A percentile compares a stretch with the other conserved stretches of the same genome.
Conservation (phyloP, 2,888 invertebrate species). For the Eulithis testata region DNA sequence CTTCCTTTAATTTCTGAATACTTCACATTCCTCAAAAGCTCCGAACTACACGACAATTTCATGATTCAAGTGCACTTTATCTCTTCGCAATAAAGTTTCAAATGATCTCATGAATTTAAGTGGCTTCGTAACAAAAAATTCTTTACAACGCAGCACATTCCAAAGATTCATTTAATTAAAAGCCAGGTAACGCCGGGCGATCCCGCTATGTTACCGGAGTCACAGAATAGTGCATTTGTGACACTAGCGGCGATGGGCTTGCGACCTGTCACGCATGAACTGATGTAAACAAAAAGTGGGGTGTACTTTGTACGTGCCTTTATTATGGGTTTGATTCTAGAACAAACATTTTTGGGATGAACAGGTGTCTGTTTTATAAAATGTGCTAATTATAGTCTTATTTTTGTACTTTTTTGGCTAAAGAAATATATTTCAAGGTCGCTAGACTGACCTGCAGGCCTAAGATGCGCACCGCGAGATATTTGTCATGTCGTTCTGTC, state of each 20-base stretch:
- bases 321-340: no score
- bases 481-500: no score
- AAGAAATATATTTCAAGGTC: neutral
- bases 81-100: slow-evolving; percentile 33
- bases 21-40: slow-evolving; percentile 15
- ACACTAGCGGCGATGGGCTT: neutral
- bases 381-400: no score
- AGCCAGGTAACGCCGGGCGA: slow-evolving; percentile 52
- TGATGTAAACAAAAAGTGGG: neutral
- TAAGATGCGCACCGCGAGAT: no score
- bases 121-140: slow-evolving; percentile 45
- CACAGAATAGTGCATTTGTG: slow-evolving; percentile 20
- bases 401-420: no score
- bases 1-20: slow-evolving; percentile 14
- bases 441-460: neutral
- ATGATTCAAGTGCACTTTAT: slow-evolving; percentile 32
- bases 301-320: no score
- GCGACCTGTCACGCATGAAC: neutral
- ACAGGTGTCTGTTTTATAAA: no score
- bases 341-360: no score
- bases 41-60: slow-evolving; percentile 19
- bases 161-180: slow-evolving; percentile 62
- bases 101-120: slow-evolving; percentile 32
- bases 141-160: slow-evolving; percentile 64
- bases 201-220: slow-evolving; percentile 30